Base-by-base conservation (phyloP, 2,113 vertebrate genomes). In the Myotis yumanensis region DNA sequence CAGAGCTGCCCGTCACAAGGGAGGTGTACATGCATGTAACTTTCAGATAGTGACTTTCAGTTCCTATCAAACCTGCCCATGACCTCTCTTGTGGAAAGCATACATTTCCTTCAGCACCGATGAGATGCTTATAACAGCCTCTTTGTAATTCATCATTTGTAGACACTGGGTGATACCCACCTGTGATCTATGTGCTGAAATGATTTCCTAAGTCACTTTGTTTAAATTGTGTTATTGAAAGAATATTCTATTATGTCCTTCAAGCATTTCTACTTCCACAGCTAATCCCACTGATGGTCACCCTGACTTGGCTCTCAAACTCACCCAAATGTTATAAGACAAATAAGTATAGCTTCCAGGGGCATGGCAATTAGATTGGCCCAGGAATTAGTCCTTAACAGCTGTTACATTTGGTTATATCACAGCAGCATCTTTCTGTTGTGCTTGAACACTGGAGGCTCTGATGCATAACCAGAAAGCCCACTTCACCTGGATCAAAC, bases 341-440 rank as follows among this genome's bases (percentile, higher is more conserved):
- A 95, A 93, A 92, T 94, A 72, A 76, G 81, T 62, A 66, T 62
- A 76, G 79, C 20, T 95, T 94, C 28, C 25, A 72, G 64, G 52
- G 7, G 52, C 22, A 10, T 80, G 23, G 43, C 91, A 64, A 87
- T 77, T 81, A 66, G 80, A 79, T 62, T 43, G 20, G 14, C 48
- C 46, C 59, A 81, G 30, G 28, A 76, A 22, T 25, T 77, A 25
- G 20, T 73, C 23, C 46, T 82, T 69, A 75, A 86, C 28, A 54
- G 25, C 15, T 35, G 0, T 52, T 32, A 82, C 52, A 17, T 66
- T 7, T n/a, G 57, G 57, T 69, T 51, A 83, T 7, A 18, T 66
- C 30, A n/a, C 32, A 86, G n/a, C 30, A 64, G 51, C 30, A 3
- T 75, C 76, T 62, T 94, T 95, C 64, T 52, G 2, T 79, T 54